Percentiles rank a stretch among this genome's conserved stretches.
phyloP scores from a whole-genome alignment of 2,888 invertebrate genomes.

The Branchellion lobata region DNA sequence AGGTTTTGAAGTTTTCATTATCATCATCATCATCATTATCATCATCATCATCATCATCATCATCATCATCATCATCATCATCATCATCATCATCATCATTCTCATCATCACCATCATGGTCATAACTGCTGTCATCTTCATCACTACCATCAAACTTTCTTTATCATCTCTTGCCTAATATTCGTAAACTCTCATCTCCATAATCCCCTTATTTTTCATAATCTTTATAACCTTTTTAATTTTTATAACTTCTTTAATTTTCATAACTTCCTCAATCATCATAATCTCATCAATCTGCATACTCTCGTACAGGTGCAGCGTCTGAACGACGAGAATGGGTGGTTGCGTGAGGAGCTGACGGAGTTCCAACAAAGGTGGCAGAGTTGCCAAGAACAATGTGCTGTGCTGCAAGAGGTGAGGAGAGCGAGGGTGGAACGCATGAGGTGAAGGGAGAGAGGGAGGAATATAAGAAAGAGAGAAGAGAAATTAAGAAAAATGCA shows the following conservation, averaged over 20 bases:
- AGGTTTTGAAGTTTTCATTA: not conserved
- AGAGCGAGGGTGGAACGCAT: too few species aligned
- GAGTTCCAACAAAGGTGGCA: constrained; percentile 43
- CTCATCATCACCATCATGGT: constrained; percentile 10
- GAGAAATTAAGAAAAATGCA: too few species aligned
- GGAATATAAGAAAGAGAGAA: too few species aligned
- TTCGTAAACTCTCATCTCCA: not conserved
- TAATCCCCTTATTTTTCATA: not conserved
- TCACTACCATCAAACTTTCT: constrained; percentile 1
- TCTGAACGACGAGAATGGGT: constrained; percentile 3
- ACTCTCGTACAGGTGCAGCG: not conserved
- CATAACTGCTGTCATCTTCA: not conserved
- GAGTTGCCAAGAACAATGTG: constrained; percentile 38
- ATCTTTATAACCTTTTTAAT: not conserved
- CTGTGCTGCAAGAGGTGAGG: constrained; percentile 16
- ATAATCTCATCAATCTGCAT: too few species aligned
- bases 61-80: constrained; percentile 10
- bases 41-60: constrained; percentile 26
- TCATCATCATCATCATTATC: constrained; percentile 5
- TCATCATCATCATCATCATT: constrained; percentile 27
- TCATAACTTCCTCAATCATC: not conserved
- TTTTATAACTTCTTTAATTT: not conserved
- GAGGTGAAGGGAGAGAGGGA: too few species aligned
- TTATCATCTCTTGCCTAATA: too few species aligned
- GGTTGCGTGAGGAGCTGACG: constrained; percentile 37